Conservation (phyloP, 2,113 vertebrate species). For the Melanerpes aurifrons region DNA sequence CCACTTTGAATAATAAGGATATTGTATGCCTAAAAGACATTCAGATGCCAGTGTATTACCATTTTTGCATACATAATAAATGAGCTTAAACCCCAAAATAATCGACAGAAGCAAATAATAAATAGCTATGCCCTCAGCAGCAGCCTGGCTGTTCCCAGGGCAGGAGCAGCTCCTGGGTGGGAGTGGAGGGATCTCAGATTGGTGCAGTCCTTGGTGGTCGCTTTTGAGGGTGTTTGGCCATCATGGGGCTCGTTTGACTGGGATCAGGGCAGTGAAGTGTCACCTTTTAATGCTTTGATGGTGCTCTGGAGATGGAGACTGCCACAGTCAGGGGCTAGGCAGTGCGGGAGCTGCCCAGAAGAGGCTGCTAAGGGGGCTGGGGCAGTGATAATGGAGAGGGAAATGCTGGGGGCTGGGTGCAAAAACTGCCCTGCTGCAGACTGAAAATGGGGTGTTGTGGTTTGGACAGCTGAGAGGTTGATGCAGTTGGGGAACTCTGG, state of each 20-base stretch:
- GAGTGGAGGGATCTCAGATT: neutral
- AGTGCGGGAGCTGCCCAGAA: neutral
- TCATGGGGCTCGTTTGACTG: accelerated
- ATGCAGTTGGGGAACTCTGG: accelerated
- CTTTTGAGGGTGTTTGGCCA: neutral
- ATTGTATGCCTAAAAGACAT: constrained; percentile 74
- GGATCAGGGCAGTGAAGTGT: accelerated
- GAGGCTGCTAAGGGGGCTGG: neutral
- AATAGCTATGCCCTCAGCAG: neutral
- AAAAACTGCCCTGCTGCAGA: accelerated
- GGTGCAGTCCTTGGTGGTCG: neutral
- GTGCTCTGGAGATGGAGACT: neutral
- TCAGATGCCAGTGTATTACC: constrained; percentile 64
- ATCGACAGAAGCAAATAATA: constrained; percentile 39
- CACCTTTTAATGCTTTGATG: accelerated
- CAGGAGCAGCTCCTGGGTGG: neutral
- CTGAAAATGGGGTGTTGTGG: accelerated
- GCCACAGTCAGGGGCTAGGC: neutral
- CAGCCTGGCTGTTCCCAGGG: neutral
- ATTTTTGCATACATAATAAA: constrained; percentile 75
- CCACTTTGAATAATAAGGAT: constrained; percentile 74
- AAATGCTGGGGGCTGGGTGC: neutral
- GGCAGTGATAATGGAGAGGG: accelerated
- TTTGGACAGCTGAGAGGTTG: neutral
- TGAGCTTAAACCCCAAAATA: constrained; percentile 59